A percentile compares a stretch with the other conserved stretches of the same genome.
Evolutionary conservation across 2,113 vertebrate genomes (phyloP).

Genomic region (Zapus hudsonius): DNA sequence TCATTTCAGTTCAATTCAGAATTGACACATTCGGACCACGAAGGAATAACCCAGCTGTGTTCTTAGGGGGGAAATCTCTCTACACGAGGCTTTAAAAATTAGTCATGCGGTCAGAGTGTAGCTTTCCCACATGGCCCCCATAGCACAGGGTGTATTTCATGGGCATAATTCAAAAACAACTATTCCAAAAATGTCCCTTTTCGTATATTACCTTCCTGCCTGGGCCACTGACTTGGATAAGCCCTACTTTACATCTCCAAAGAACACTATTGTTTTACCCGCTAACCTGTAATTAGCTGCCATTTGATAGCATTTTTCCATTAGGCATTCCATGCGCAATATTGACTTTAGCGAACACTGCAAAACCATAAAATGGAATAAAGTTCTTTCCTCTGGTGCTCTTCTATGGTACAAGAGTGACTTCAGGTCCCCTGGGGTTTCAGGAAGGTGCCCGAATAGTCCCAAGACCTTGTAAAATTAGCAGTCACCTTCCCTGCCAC

Average conservation of each 20-base stretch:
- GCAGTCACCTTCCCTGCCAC: background rate
- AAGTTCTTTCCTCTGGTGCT: background rate
- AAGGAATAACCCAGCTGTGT: slow-evolving; percentile 77
- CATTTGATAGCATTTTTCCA: slow-evolving; percentile 35
- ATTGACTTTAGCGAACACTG: slow-evolving; percentile 43
- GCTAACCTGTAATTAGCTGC: slow-evolving; percentile 57
- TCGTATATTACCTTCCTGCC: slow-evolving; percentile 70
- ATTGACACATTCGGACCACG: slow-evolving; percentile 70
- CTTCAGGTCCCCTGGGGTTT: background rate
- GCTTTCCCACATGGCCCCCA: slow-evolving; percentile 78
- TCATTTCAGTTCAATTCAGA: slow-evolving; percentile 68
- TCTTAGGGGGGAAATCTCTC: slow-evolving; percentile 69
- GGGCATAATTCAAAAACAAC: slow-evolving; percentile 70
- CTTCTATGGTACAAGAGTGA: background rate
- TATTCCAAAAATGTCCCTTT: slow-evolving; percentile 79
- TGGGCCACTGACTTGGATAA: slow-evolving; percentile 67
- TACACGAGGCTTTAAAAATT: slow-evolving; percentile 78
- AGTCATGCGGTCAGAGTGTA: slow-evolving; percentile 73
- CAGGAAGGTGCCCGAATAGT: background rate
- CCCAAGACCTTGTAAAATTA: background rate
- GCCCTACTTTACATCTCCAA: slow-evolving; percentile 64
- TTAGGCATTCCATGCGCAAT: background rate
- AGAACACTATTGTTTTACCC: slow-evolving; percentile 65
- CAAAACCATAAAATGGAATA: background rate
- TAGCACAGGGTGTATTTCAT: slow-evolving; percentile 57